Evolutionary conservation across 2,113 vertebrate species (phyloP), one percentile per base, ranked within the genome.

Genomic region (Percina caprodes): DNA sequence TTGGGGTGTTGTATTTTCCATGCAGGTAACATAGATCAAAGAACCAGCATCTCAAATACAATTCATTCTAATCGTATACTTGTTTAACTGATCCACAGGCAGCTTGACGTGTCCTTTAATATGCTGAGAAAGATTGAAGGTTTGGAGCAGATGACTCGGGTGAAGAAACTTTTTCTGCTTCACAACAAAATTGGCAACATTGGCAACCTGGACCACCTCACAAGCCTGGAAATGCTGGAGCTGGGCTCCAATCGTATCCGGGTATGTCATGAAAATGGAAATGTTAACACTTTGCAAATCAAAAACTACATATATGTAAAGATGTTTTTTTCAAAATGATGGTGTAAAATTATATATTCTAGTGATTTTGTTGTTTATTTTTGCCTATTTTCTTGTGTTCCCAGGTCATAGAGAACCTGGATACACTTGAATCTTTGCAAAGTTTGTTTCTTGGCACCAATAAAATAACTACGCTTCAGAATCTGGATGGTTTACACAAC

Each of bases 371-470:
- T 26, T 6, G 6, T 69, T 62, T 66, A 14, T 45, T 77, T 74
- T 15, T 69, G 26, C 35, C 24, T 42, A 10, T 74, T 79, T 55
- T 82, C 24, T 80, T 77, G 19, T 82, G 35, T 86, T 81, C 42
- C 30, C 91, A 99, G 98, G 96, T 93, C 6, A 98, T 99, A 63
- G 98, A 99, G 74, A 99, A 99, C 80, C 95, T 98, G 0, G 98
- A 99, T 72, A 4, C 91, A 0, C 92, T 99, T 77, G 51, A 94
- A 42, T 95, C 94, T 55, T 93, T 99, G 83, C 96, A 98, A 88
- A 98, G 97, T 88, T 93, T 99, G 92, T 99, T 98, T 91, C 94
- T 99, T 86, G 98, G 98, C 6, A 99, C 99, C 80, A 99, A 99
- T 94, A 99, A 99, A 95, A 99, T 99, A 92, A 97, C 96, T n/a